Evolutionary conservation across 2,113 vertebrate genomes (phyloP).

Genomic region (Scopus umbretta): DNA sequence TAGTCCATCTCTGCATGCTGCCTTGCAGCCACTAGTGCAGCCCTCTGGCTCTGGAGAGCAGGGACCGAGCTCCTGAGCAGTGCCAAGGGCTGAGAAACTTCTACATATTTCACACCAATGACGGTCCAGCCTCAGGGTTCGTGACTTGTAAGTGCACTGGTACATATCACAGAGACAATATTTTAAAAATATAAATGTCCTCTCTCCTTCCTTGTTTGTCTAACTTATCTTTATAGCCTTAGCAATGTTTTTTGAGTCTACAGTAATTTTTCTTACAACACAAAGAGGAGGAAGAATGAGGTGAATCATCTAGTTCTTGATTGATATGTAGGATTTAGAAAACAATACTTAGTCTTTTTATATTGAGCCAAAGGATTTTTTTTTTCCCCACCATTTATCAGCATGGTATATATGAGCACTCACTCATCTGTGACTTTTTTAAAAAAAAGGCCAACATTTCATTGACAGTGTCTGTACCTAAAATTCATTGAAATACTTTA

Average conservation of each 20-base stretch:
- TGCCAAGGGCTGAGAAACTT: background rate
- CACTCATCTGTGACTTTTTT: background rate
- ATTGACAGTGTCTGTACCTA: background rate
- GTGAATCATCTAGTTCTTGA: slow-evolving; percentile 23
- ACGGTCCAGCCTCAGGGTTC: background rate
- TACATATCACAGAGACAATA: background rate
- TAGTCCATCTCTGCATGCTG: background rate
- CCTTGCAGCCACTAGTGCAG: background rate
- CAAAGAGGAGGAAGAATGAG: slow-evolving; percentile 20
- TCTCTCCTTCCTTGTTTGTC: slow-evolving; percentile 26
- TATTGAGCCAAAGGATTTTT: background rate
- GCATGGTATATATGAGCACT: background rate
- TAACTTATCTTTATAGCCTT: slow-evolving; percentile 1
- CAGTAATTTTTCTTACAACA: slow-evolving; percentile 19
- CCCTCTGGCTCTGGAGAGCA: background rate
- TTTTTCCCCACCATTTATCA: background rate
- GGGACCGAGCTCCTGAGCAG: background rate
- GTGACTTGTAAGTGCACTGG: background rate
- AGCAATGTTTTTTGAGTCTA: slow-evolving; percentile 34
- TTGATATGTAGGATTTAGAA: background rate
- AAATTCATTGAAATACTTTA: background rate
- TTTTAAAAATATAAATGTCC: background rate
- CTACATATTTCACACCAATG: background rate
- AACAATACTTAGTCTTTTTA: background rate
- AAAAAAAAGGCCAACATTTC: background rate